A percentile compares a stretch with the other conserved stretches of the same genome.
Conservation (phyloP, 2,888 invertebrate species). For the Drosophila atripex region DNA sequence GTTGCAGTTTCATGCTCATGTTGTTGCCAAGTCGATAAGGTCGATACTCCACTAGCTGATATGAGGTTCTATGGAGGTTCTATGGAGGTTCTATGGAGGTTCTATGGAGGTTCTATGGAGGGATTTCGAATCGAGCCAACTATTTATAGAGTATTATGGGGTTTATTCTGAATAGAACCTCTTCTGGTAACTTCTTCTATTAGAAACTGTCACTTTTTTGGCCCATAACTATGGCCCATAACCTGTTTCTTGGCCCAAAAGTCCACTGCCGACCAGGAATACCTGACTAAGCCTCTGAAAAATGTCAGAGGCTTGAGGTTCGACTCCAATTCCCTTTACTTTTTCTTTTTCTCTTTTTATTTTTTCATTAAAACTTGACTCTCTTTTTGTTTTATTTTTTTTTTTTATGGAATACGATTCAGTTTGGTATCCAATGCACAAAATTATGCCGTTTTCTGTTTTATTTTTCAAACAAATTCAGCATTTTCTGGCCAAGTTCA, state of each 20-base stretch:
- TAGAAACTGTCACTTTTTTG: too few species aligned
- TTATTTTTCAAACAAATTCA: conserved; percentile 24
- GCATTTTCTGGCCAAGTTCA: conserved; percentile 37
- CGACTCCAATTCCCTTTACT: background rate
- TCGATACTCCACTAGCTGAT: conserved; percentile 30
- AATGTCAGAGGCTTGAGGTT: conserved; percentile 3
- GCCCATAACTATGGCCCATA: too few species aligned
- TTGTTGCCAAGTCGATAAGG: conserved; percentile 75
- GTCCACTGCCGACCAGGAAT: too few species aligned
- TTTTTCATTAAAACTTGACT: background rate
- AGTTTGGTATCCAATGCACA: conserved; percentile 20
- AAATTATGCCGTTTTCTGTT: background rate
- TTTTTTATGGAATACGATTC: conserved; percentile 2
- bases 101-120: too few species aligned
- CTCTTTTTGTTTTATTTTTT: too few species aligned
- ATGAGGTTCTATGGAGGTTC: conserved; percentile 1
- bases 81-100: background rate
- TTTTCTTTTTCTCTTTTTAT: background rate
- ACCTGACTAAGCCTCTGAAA: conserved; percentile 24
- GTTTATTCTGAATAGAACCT: too few species aligned
- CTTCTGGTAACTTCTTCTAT: too few species aligned
- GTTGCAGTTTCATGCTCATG: conserved; percentile 43
- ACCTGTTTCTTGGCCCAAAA: too few species aligned
- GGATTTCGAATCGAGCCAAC: too few species aligned
- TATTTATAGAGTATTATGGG: too few species aligned